These are phyloP conservation scores for Prunella fulvescens DNA, from an alignment of 2,113 vertebrate species.

Conservation along the genomic window DNA sequence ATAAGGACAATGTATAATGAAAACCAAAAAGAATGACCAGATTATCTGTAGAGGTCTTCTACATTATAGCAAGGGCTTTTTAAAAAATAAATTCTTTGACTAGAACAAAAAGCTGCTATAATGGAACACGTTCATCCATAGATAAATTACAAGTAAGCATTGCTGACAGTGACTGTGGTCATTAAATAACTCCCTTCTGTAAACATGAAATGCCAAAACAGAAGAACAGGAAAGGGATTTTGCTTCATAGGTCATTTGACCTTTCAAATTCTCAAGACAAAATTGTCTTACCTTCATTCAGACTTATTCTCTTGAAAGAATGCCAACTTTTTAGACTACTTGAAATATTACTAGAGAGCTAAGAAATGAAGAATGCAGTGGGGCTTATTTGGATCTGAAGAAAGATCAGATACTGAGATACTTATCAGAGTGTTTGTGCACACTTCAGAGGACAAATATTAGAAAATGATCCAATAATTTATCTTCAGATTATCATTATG, in stretches of 20 bases:
- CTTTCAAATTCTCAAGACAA: not conserved
- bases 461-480: not conserved
- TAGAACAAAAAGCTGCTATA: not conserved
- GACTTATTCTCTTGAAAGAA: not conserved
- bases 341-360: not conserved
- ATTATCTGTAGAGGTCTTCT: not conserved
- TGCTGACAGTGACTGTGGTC: not conserved
- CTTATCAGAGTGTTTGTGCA: not conserved
- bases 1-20: not conserved
- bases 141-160: not conserved
- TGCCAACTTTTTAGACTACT: not conserved
- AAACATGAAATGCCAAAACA: not conserved
- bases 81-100: not conserved
- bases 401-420: not conserved
- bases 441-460: not conserved
- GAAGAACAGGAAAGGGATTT: not conserved
- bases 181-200: not conserved
- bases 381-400: not conserved
- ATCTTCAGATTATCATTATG: not conserved
- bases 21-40: not conserved
- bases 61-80: not conserved
- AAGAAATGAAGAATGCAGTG: not conserved
- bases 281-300: not conserved
- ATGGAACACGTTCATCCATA: fast-evolving
- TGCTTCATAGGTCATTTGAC: not conserved